Percentiles rank a stretch among this genome's conserved stretches.
Evolutionary conservation across 2,888 invertebrate genomes (phyloP).

Genomic region (Aelia acuminata): DNA sequence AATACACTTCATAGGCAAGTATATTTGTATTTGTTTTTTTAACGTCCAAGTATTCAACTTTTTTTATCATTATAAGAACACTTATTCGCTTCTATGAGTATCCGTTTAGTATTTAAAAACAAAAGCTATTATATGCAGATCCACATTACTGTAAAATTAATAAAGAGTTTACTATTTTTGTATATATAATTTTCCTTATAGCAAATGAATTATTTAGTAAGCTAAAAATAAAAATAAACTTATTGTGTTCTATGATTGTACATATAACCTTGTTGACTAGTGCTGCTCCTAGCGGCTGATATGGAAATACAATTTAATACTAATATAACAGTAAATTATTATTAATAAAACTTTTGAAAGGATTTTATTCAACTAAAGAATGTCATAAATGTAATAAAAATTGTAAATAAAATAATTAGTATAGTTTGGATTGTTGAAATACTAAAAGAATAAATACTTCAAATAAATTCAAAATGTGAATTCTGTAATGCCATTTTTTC

Average conservation of each 20-base stretch:
- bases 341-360: not conserved
- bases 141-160: no score
- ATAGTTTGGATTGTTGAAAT: not conserved
- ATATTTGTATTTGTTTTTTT: not conserved
- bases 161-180: no score
- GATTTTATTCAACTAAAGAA: no score
- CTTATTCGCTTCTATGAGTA: no score
- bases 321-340: not conserved
- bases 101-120: no score
- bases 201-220: no score
- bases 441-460: not conserved
- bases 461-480: not conserved
- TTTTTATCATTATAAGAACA: not conserved
- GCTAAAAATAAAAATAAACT: not conserved
- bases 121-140: no score
- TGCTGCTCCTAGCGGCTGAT: not conserved
- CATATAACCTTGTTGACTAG: not conserved
- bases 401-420: not conserved
- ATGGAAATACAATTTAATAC: not conserved
- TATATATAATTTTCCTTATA: no score
- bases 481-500: not conserved
- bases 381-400: not conserved
- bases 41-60: not conserved
- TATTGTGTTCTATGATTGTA: not conserved
- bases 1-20: not conserved